A percentile compares a stretch with the other conserved stretches of the same genome.
Evolutionary conservation across 1,140 invertebrate genomes (phyloP).

Genomic region (Tetramorium simillimum): DNA sequence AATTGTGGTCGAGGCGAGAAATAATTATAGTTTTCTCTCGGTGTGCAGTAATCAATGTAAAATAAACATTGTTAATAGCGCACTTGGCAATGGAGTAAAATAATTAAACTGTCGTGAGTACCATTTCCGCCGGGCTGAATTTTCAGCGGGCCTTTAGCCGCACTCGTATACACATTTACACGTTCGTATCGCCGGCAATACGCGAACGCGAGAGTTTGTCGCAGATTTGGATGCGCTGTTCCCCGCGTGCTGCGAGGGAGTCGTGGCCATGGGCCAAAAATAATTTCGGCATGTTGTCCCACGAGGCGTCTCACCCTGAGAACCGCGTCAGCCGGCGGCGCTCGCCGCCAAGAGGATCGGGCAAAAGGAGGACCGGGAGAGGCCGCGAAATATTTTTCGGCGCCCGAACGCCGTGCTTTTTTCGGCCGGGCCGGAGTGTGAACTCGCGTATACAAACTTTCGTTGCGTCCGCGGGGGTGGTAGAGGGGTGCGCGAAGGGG

Average conservation of each 20-base stretch:
- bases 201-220: background rate
- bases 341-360: background rate
- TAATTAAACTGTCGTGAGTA: background rate
- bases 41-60: background rate
- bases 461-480: background rate
- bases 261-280: constrained; percentile 47
- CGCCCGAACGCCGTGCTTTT: constrained; percentile 34
- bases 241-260: background rate
- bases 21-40: no score
- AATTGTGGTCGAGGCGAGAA: no score
- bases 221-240: background rate
- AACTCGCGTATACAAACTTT: constrained; percentile 68
- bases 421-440: constrained; percentile 27
- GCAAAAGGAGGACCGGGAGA: background rate
- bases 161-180: no score
- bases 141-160: background rate
- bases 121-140: background rate
- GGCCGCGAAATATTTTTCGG: constrained; percentile 59
- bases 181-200: background rate
- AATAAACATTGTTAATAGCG: background rate
- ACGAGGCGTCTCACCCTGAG: constrained; percentile 13
- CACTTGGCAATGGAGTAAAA: background rate
- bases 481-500: constrained; percentile 15
- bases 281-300: constrained; percentile 35
- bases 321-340: constrained; percentile 33